A percentile compares a stretch with the other conserved stretches of the same genome.
Conservation (phyloP, 1,140 invertebrate species). For the Catajapyx aquilonaris region DNA sequence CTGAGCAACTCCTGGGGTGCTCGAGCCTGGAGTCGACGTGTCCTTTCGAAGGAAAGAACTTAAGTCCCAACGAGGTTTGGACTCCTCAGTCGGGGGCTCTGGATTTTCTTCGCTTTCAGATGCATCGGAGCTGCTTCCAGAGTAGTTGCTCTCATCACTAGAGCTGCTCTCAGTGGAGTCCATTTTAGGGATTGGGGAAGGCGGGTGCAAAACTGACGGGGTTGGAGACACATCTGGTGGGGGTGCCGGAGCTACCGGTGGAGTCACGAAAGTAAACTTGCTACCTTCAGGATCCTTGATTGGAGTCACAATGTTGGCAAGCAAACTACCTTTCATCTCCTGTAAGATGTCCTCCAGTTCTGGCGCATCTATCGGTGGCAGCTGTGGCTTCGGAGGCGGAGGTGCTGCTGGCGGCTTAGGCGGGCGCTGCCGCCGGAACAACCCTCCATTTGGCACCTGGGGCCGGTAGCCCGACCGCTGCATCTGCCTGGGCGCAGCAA, state of each 20-base stretch:
- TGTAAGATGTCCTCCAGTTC: neutral
- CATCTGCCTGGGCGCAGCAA: no score
- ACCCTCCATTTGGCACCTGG: no score
- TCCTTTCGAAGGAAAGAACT: no score
- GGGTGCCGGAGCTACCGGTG: no score
- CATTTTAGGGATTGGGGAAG: no score
- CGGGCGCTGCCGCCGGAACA: neutral
- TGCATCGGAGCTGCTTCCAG: neutral
- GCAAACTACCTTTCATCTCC: neutral
- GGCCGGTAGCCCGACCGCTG: no score
- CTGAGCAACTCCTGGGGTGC: no score
- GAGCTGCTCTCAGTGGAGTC: neutral
- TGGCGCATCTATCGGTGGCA: conserved; percentile 2
- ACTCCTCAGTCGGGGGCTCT: neutral
- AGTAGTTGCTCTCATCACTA: neutral
- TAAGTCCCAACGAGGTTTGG: neutral
- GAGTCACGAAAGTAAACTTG: neutral
- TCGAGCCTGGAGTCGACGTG: no score
- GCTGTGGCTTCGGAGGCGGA: neutral
- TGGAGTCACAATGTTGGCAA: neutral
- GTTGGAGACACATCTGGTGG: no score
- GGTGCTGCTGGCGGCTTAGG: neutral
- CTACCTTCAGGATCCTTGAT: neutral
- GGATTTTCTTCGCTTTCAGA: neutral
- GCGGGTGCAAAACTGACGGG: no score